Conservation (phyloP, 2,113 vertebrate genomes). For the Tyto alba region DNA sequence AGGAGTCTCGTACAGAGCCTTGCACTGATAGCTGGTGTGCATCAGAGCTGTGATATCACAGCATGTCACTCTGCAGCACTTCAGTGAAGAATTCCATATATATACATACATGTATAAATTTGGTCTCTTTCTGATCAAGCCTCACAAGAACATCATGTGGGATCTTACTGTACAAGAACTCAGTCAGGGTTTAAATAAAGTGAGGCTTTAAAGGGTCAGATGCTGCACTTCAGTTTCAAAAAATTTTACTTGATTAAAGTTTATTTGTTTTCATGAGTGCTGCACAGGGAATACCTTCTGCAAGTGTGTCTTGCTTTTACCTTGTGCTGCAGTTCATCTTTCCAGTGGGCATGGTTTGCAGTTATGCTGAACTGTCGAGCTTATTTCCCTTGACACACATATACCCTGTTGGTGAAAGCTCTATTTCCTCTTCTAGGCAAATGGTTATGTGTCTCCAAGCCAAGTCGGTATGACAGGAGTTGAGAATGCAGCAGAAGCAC, state of each 20-base stretch:
- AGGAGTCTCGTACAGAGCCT: not conserved
- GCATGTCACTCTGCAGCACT: not conserved
- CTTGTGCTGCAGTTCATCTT: not conserved
- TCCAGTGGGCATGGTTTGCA: not conserved
- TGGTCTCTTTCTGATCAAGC: not conserved
- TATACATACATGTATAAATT: too few species aligned
- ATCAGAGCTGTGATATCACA: not conserved
- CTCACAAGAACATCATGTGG: not conserved
- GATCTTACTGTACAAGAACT: not conserved
- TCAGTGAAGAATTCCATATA: not conserved
- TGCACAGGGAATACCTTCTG: not conserved
- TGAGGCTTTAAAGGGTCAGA: not conserved
- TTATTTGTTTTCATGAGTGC: not conserved
- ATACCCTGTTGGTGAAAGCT: not conserved
- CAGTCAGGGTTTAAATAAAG: not conserved
- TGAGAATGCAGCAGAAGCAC: slow-evolving; percentile 66
- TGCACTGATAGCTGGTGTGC: not conserved
- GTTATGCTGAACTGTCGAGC: accelerated
- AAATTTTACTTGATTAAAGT: not conserved
- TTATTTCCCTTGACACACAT: not conserved
- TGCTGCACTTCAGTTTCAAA: not conserved
- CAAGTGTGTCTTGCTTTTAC: not conserved
- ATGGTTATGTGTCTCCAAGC: slow-evolving; percentile 61
- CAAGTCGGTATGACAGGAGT: slow-evolving; percentile 45
- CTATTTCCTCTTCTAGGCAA: slow-evolving; percentile 59